Conservation (phyloP, 2,888 invertebrate genomes). For the Athalia circularis region DNA sequence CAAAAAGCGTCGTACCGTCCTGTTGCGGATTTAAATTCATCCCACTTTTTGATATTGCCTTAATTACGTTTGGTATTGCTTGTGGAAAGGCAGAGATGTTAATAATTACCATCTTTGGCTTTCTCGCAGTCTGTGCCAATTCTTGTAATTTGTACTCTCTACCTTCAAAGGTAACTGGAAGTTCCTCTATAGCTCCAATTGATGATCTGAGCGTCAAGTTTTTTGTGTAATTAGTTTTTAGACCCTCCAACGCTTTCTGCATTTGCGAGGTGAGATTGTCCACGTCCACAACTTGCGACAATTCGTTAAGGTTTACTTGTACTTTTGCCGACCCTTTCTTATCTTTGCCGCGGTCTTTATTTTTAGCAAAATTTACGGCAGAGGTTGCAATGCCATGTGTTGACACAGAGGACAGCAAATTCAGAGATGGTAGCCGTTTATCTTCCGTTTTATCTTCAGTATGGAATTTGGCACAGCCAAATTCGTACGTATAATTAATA, state of each 20-base stretch:
- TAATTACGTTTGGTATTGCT: slow-evolving; percentile 86
- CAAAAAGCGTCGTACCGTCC: slow-evolving; percentile 92
- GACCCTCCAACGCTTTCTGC: slow-evolving; percentile 80
- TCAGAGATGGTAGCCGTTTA: not conserved
- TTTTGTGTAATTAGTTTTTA: slow-evolving; percentile 88
- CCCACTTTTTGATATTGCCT: slow-evolving; percentile 86
- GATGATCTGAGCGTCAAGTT: slow-evolving; percentile 88
- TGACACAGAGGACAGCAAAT: not conserved
- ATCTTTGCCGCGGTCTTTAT: slow-evolving; percentile 62
- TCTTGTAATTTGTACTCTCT: slow-evolving; percentile 90
- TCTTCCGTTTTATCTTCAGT: not conserved
- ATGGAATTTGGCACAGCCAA: not conserved
- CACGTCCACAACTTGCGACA: slow-evolving; percentile 83
- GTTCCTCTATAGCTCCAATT: slow-evolving; percentile 86
- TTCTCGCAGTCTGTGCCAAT: slow-evolving; percentile 89
- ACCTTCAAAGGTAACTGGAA: slow-evolving; percentile 86
- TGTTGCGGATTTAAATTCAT: slow-evolving; percentile 96
- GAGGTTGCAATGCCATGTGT: slow-evolving; percentile 1
- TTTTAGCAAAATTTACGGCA: slow-evolving; percentile 52
- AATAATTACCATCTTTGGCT: slow-evolving; percentile 90
- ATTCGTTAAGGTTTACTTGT: slow-evolving; percentile 82
- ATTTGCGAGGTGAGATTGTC: slow-evolving; percentile 82
- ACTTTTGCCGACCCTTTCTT: slow-evolving; percentile 75
- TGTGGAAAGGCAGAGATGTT: slow-evolving; percentile 91
- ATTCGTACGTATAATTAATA: not conserved